phyloP scores from a whole-genome alignment of 2,797 vertebrate species.

The Pelochelys cantorii region DNA sequence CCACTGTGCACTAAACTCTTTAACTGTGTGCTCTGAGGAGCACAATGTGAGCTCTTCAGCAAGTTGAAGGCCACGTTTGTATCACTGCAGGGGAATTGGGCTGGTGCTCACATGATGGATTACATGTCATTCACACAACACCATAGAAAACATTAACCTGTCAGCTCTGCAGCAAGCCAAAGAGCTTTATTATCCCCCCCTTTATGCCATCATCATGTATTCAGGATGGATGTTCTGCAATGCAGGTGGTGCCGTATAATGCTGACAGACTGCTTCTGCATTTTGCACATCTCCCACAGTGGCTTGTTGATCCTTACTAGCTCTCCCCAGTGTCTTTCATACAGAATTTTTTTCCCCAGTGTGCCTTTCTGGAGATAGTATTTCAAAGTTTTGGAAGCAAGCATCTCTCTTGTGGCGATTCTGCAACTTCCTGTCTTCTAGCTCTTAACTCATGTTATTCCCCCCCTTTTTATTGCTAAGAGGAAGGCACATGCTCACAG shows the following conservation, averaged over 20 bases:
- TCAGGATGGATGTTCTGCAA: background rate
- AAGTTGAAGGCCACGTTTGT: conserved; percentile 24
- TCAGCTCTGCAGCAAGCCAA: background rate
- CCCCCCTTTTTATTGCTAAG: background rate
- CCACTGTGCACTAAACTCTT: background rate
- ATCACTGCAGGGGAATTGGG: background rate
- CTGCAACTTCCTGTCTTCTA: background rate
- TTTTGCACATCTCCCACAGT: background rate
- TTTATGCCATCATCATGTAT: background rate
- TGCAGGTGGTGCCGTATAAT: background rate
- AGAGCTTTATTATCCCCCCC: background rate
- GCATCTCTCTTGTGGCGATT: background rate
- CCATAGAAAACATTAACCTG: conserved; percentile 2
- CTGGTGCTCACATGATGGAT: conserved; percentile 20
- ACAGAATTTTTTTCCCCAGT: background rate
- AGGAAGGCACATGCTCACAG: background rate
- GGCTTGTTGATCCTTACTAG: background rate
- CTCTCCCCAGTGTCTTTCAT: background rate
- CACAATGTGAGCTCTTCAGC: background rate
- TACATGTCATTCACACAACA: conserved; percentile 4
- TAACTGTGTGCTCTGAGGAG: background rate
- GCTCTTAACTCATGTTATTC: background rate
- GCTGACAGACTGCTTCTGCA: background rate
- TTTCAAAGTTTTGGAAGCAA: background rate
- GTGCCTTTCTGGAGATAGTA: background rate